Evolutionary conservation across 1,140 invertebrate genomes (phyloP).

Genomic region (Leptinotarsa defecta): DNA sequence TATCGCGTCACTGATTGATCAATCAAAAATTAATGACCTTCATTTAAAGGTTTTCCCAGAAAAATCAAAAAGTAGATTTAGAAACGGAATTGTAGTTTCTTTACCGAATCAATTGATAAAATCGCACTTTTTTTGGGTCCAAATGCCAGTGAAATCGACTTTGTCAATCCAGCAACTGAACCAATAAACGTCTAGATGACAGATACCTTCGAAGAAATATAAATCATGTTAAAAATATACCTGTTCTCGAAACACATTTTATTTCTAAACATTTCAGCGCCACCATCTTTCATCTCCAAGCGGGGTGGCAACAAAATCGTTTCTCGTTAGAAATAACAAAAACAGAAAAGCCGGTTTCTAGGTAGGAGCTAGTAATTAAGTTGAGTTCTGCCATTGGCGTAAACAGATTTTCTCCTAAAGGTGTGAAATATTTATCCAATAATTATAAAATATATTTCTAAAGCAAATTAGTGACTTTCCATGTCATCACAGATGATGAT

Average conservation of each 20-base stretch:
- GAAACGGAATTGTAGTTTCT: too few species aligned
- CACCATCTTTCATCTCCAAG: slow-evolving; percentile 16
- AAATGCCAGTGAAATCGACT: neutral
- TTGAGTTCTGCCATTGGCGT: slow-evolving; percentile 24
- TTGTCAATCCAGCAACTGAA: neutral
- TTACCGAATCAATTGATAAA: too few species aligned
- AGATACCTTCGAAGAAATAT: slow-evolving; percentile 1
- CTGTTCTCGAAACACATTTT: slow-evolving; percentile 21
- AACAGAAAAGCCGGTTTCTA: slow-evolving; percentile 1
- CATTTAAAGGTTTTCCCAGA: too few species aligned
- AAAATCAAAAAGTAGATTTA: too few species aligned
- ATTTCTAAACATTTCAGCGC: slow-evolving; percentile 22
- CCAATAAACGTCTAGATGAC: neutral
- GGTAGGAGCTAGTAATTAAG: slow-evolving; percentile 27
- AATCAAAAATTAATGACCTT: too few species aligned
- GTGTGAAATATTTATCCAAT: too few species aligned
- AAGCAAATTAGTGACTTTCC: too few species aligned
- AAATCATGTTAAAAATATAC: slow-evolving; percentile 17
- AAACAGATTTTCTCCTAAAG: neutral
- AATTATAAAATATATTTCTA: too few species aligned
- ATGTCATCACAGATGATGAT: too few species aligned
- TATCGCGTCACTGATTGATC: too few species aligned
- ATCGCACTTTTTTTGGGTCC: neutral
- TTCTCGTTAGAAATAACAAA: slow-evolving; percentile 31
- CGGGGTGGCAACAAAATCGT: slow-evolving; percentile 13